These are phyloP conservation scores for Antitype chi DNA, from an alignment of 2,888 invertebrate species.

Conservation along the genomic window DNA sequence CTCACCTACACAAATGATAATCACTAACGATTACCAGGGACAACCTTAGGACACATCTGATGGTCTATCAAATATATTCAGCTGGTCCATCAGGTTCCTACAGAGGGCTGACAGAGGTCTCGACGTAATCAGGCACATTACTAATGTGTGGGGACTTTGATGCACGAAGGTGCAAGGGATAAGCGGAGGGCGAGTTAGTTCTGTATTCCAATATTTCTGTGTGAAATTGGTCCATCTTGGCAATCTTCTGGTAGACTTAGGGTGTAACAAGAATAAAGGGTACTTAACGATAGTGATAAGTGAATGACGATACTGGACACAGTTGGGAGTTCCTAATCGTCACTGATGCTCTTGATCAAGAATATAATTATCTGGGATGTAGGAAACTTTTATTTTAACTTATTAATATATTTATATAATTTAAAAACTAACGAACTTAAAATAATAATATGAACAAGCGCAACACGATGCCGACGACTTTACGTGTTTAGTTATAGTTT, in stretches of 20 bases:
- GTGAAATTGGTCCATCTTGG: too few relatives aligned
- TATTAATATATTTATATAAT: too few relatives aligned
- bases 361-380: too few relatives aligned
- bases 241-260: too few relatives aligned
- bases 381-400: too few relatives aligned
- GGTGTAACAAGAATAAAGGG: too few relatives aligned
- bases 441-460: too few relatives aligned
- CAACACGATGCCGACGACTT: too few relatives aligned
- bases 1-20: not conserved
- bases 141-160: slow-evolving; percentile 27
- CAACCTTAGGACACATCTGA: not conserved
- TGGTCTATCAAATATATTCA: slow-evolving; percentile 18
- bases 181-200: not conserved
- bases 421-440: not conserved
- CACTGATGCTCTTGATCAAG: not conserved
- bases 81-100: not conserved
- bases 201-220: too few relatives aligned
- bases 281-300: too few relatives aligned
- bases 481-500: too few relatives aligned
- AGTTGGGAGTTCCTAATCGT: not conserved
- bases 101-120: slow-evolving; percentile 12
- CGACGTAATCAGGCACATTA: slow-evolving; percentile 18
- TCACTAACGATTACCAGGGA: slow-evolving; percentile 3
- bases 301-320: not conserved
- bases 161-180: not conserved